Conservation (phyloP, 2,113 vertebrate species). For the Thymallus thymallus region DNA sequence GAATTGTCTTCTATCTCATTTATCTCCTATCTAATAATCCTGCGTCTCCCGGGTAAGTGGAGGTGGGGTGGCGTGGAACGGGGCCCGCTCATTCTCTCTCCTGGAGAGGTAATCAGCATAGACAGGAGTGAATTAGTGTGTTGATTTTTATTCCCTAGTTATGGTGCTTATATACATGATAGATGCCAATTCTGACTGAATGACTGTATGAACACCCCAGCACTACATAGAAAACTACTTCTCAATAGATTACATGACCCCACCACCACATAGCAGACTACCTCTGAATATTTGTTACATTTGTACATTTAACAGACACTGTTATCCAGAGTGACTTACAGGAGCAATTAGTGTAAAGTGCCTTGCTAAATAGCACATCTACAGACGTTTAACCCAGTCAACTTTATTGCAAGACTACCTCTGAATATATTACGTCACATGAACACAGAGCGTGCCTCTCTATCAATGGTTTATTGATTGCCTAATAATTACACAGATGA, state of each 20-base stretch:
- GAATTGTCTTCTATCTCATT: conserved; percentile 59
- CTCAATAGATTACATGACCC: not conserved
- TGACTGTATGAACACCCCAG: conserved; percentile 20
- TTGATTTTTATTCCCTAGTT: conserved; percentile 48
- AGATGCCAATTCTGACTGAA: conserved; percentile 36
- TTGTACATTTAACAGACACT: no score
- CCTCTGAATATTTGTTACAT: not conserved
- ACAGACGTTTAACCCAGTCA: no score
- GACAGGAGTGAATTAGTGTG: conserved; percentile 51
- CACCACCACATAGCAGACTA: not conserved
- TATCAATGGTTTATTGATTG: not conserved
- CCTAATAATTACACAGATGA: not conserved
- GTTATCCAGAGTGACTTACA: no score
- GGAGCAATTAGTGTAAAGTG: no score
- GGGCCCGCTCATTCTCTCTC: conserved; percentile 22
- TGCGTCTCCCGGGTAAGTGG: conserved; percentile 37
- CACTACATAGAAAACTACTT: not conserved
- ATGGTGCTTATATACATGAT: conserved; percentile 52
- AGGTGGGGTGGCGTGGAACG: conserved; percentile 13
- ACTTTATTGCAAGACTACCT: not conserved
- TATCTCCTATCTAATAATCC: conserved; percentile 64
- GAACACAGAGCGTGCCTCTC: not conserved
- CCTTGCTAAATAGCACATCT: no score
- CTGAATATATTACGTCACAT: not conserved
- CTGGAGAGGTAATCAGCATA: conserved; percentile 43